Evolutionary conservation across 2,888 invertebrate species (phyloP).

Genomic region (Synergus laeviventris): DNA sequence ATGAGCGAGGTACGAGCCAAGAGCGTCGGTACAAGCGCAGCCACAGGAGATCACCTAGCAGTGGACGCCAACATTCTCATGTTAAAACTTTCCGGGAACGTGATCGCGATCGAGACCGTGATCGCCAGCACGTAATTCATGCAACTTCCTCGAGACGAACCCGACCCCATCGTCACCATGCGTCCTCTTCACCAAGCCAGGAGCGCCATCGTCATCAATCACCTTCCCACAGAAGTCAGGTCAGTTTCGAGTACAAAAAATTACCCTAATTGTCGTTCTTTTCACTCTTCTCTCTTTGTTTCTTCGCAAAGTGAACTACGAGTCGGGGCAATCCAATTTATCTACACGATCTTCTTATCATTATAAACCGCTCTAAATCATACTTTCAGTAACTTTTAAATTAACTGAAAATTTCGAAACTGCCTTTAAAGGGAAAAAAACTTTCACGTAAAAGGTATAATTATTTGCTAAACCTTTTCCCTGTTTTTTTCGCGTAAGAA

Average conservation of each 20-base stretch:
- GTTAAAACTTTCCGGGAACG: conserved; percentile 61
- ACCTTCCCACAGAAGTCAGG: conserved; percentile 72
- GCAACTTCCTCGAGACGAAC: conserved; percentile 67
- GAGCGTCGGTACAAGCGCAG: conserved; percentile 91
- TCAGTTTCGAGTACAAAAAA: conserved; percentile 59
- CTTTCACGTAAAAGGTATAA: conserved; percentile 10
- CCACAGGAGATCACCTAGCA: conserved; percentile 88
- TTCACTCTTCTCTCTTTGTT: conserved; percentile 40
- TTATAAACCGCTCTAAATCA: not conserved
- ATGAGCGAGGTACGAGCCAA: conserved; percentile 86
- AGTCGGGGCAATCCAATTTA: conserved; percentile 13
- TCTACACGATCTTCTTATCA: conserved; percentile 6
- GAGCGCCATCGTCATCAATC: conserved; percentile 71
- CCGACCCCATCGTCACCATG: conserved; percentile 68
- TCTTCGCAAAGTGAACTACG: conserved; percentile 42
- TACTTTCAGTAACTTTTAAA: not conserved
- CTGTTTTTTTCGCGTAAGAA: not conserved
- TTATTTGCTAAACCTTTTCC: not conserved
- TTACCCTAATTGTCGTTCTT: conserved; percentile 38
- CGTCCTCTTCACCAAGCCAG: conserved; percentile 67
- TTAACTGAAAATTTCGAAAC: not conserved
- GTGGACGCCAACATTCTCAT: conserved; percentile 83
- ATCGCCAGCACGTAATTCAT: conserved; percentile 60
- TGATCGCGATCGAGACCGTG: conserved; percentile 67
- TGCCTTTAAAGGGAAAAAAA: not conserved